Evolutionary conservation across 2,888 invertebrate species (phyloP).

Genomic region (Baccha elongata): DNA sequence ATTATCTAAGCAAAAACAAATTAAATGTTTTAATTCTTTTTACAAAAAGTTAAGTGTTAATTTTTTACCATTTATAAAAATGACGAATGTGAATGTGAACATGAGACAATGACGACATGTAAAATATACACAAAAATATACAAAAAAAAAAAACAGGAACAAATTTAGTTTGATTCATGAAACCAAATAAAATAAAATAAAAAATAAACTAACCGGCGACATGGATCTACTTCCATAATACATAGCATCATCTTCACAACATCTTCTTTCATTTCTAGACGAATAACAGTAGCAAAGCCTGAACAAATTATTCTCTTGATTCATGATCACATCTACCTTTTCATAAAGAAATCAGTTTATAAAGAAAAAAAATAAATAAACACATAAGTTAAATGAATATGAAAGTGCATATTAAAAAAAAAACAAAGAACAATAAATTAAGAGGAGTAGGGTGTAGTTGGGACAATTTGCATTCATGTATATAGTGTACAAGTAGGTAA

Average conservation of each 20-base stretch:
- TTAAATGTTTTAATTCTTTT: background rate
- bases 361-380: constrained; percentile 71
- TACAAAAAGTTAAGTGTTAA: background rate
- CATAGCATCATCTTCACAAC: constrained; percentile 74
- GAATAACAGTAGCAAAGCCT: constrained; percentile 76
- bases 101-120: background rate
- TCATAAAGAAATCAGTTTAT: constrained; percentile 68
- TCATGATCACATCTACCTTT: constrained; percentile 77
- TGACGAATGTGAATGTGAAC: background rate
- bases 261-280: constrained; percentile 73
- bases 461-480: constrained; percentile 53
- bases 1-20: constrained; percentile 37
- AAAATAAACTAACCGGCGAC: constrained; percentile 78
- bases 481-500: constrained; percentile 29
- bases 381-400: constrained; percentile 69
- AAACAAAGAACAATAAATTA: constrained; percentile 31
- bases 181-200: constrained; percentile 59
- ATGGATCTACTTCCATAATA: constrained; percentile 77
- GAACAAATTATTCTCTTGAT: constrained; percentile 74
- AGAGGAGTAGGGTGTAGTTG: constrained; percentile 50
- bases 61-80: constrained; percentile 6
- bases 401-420: constrained; percentile 66
- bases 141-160: constrained; percentile 46
- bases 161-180: constrained; percentile 25
- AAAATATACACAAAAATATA: constrained; percentile 10